Evolutionary conservation across 2,797 vertebrate genomes (phyloP), one percentile per base, ranked within the genome.

Genomic region (Heterohyrax brucei): DNA sequence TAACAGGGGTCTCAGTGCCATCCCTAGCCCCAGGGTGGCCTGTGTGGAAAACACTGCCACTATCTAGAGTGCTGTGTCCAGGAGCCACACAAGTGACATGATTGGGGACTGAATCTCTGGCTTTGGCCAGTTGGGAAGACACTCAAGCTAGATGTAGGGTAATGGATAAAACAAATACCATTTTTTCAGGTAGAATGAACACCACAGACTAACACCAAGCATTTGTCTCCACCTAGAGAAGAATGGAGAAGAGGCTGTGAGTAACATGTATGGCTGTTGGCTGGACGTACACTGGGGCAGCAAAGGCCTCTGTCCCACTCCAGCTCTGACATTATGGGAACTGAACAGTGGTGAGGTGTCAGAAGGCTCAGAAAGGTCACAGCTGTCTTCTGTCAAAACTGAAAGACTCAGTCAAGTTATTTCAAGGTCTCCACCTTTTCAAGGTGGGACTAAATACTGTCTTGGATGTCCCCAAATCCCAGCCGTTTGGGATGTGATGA

Each of bases 41-140:
- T 1, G 28, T 46, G 10, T 0, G 0, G 61, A 46, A 21, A 7
- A 6, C 3, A 19, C n/a, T 3, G 21, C 53, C 26, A 0, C 33
- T 1, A 9, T 7, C 53, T 10, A 16, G 26, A 14, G 39, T 0
- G 1, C 19, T 24, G 0, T 1, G 24, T 7, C 5, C 2, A 10
- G 22, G 5, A 16, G 5, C 21, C 13, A 73, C 70, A 39, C 22
- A 19, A 8, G 16, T 22, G 64, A 81, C 24, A n/a, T 4, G n/a
- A 2, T 13, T 2, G 18, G 56, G 48, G 73, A 1, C 9, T 33
- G 56, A 70, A 72, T 10, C 1, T 5, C 61, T 4, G 28, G 26
- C 33, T 44, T 10, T 5, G 39, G 22, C 62, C 39, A 8, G 56
- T 0, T 2, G 39, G 26, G 80, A n/a, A 44, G 80, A 8, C 7